Evolutionary conservation across 2,888 invertebrate species (phyloP).

Genomic region (Hypomecis atomaria): DNA sequence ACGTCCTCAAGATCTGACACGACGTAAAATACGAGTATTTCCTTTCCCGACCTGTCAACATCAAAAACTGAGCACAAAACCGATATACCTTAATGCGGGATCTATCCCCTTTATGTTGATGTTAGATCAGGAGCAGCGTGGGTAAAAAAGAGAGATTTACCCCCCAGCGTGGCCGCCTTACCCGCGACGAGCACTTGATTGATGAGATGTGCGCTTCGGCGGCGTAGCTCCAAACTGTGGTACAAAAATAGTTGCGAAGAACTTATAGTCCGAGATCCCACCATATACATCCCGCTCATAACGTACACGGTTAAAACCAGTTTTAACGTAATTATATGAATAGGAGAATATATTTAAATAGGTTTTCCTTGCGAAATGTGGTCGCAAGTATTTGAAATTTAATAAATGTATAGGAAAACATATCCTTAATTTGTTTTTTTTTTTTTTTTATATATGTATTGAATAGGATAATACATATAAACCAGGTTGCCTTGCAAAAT

Average conservation of each 20-base stretch:
- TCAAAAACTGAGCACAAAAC: conserved; percentile 36
- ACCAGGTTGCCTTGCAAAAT: too few relatives aligned
- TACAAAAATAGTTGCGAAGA: not conserved
- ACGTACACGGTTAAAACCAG: too few relatives aligned
- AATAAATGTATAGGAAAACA: too few relatives aligned
- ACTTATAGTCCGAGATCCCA: too few relatives aligned
- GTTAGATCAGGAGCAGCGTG: conserved; percentile 40
- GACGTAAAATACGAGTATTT: conserved; percentile 9
- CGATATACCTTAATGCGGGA: conserved; percentile 38
- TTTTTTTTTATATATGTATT: too few relatives aligned
- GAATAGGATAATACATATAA: too few relatives aligned
- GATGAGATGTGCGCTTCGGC: conserved; percentile 49
- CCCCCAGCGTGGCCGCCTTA: conserved; percentile 36
- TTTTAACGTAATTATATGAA: too few relatives aligned
- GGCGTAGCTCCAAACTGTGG: conserved; percentile 7
- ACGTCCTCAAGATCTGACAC: conserved; percentile 1
- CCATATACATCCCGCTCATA: too few relatives aligned
- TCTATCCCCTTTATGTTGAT: conserved; percentile 44
- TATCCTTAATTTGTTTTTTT: too few relatives aligned
- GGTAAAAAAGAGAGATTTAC: conserved; percentile 67
- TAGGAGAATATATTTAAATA: too few relatives aligned
- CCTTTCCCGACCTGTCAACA: conserved; percentile 32
- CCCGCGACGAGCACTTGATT: conserved; percentile 56
- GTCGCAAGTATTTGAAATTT: too few relatives aligned
- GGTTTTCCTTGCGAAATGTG: too few relatives aligned